These are phyloP conservation scores for Ammodytes dubius DNA, from an alignment of 2,113 vertebrate genomes.

Conservation along the genomic window DNA sequence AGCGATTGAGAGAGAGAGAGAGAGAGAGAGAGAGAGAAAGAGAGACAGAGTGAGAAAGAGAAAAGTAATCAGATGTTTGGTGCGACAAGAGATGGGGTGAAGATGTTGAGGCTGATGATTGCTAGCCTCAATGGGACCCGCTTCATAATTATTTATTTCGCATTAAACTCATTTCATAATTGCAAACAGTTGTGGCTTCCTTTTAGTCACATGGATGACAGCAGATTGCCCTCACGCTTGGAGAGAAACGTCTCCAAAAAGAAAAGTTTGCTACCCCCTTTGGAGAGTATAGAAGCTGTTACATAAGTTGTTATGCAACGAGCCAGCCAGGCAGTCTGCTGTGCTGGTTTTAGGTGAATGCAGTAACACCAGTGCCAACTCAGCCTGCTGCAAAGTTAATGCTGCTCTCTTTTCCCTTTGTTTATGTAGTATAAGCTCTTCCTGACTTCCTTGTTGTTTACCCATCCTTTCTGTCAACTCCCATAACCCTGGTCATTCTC, in stretches of 20 bases:
- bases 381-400: constrained; percentile 37
- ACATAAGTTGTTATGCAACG: constrained; percentile 75
- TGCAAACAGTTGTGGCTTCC: constrained; percentile 7
- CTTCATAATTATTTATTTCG: background rate
- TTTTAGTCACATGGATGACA: constrained; percentile 25
- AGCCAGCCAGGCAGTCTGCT: constrained; percentile 53
- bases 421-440: constrained; percentile 1
- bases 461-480: background rate
- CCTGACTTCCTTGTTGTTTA: background rate
- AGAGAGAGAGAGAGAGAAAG: too few species aligned
- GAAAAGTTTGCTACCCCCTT: constrained; percentile 53
- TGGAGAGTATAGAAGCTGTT: constrained; percentile 58
- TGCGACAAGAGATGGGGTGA: background rate
- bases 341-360: constrained; percentile 60
- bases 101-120: background rate
- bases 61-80: background rate
- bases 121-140: background rate
- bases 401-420: constrained; percentile 22
- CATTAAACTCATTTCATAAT: constrained; percentile 4
- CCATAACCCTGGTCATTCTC: background rate
- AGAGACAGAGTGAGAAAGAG: background rate
- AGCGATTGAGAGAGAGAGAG: too few species aligned
- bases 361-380: constrained; percentile 45
- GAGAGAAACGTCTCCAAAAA: constrained; percentile 39
- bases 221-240: constrained; percentile 1